Conservation (phyloP, 2,888 invertebrate species). For the Halictus ligatus region DNA sequence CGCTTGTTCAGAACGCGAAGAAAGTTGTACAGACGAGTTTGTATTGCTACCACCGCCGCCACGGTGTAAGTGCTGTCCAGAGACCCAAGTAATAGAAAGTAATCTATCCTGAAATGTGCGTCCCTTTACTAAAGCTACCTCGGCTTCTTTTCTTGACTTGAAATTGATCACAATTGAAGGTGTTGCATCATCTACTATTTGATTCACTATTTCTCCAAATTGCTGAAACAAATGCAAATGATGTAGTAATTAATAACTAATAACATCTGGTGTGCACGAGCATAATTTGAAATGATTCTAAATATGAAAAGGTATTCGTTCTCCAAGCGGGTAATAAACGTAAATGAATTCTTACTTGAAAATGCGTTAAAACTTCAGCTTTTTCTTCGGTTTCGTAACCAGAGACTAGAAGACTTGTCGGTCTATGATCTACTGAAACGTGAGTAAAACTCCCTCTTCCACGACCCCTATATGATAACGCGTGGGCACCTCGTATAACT, state of each 20-base stretch:
- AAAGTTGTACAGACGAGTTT: conserved; percentile 71
- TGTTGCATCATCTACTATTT: conserved; percentile 90
- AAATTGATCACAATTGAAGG: conserved; percentile 92
- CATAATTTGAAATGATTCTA: not conserved
- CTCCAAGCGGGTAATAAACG: not conserved
- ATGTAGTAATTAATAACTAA: conserved; percentile 86
- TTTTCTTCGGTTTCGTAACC: conserved; percentile 95
- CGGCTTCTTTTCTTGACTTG: conserved; percentile 91
- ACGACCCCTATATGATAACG: conserved; percentile 75
- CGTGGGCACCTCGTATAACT: conserved; percentile 76
- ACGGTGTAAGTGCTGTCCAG: conserved; percentile 83
- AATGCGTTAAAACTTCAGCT: conserved; percentile 92
- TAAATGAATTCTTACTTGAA: conserved; percentile 88
- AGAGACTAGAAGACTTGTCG: conserved; percentile 93
- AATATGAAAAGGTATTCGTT: not conserved
- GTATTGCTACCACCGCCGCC: conserved; percentile 83
- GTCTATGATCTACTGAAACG: conserved; percentile 93
- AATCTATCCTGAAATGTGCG: conserved; percentile 89
- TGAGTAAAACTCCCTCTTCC: conserved; percentile 84
- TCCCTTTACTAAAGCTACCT: conserved; percentile 91
- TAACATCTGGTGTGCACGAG: not conserved
- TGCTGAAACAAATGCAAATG: conserved; percentile 86
- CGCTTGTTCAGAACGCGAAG: conserved; percentile 78
- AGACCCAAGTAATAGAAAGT: conserved; percentile 85
- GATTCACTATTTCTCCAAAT: conserved; percentile 95